Percentiles rank a stretch among this genome's conserved stretches.
These are phyloP conservation scores for Sebastolobus altivelis DNA, from an alignment of 2,797 vertebrate genomes.

Conservation along the genomic window DNA sequence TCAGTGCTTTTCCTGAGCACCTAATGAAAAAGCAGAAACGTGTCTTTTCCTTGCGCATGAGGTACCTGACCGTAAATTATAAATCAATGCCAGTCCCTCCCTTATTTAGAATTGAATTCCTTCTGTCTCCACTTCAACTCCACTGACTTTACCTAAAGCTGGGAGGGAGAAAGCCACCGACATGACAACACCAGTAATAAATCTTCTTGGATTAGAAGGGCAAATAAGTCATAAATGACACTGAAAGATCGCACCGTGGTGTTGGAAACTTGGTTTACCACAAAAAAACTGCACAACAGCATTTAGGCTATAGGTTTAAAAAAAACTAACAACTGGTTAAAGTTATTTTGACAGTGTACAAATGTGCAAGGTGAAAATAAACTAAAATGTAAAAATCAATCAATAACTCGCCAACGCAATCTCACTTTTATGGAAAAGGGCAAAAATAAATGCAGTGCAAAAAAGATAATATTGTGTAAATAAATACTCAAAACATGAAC, in stretches of 20 bases:
- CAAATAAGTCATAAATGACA: constrained; percentile 1
- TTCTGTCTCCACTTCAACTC: neutral
- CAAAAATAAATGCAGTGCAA: neutral
- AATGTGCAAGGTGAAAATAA: neutral
- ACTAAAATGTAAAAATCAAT: neutral
- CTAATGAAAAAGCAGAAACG: constrained; percentile 1
- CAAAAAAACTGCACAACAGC: neutral
- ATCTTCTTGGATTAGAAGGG: neutral
- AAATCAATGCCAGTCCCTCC: neutral
- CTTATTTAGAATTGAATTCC: neutral
- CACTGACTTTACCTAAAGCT: neutral
- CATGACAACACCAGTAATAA: neutral
- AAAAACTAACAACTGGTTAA: neutral
- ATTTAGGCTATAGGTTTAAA: neutral
- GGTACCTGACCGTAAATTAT: neutral
- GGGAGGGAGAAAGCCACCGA: neutral
- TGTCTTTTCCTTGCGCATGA: neutral
- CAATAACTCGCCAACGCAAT: neutral
- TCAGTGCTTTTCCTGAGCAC: neutral
- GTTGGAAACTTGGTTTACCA: neutral
- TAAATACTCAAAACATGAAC: neutral
- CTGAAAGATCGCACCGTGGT: neutral
- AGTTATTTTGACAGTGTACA: neutral
- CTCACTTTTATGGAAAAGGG: neutral
- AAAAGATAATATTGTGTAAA: neutral